These are phyloP conservation scores for Drosophila elegans DNA, from an alignment of 1,140 invertebrate species.

Conservation along the genomic window DNA sequence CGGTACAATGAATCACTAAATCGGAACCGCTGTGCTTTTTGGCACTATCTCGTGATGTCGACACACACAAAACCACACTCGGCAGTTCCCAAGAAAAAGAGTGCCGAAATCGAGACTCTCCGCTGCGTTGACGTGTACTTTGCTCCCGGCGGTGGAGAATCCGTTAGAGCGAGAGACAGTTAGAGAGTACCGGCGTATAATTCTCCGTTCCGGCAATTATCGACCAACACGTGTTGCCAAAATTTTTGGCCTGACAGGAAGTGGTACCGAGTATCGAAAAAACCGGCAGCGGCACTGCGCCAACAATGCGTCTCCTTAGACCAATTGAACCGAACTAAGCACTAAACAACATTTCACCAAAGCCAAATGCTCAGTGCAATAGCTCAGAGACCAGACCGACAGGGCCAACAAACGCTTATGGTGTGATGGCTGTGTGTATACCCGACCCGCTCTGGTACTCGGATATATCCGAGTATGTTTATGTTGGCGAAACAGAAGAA, in stretches of 20 bases:
- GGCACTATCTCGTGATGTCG: slow-evolving; percentile 40
- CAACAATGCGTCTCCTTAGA: slow-evolving; percentile 45
- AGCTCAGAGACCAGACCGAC: slow-evolving; percentile 8
- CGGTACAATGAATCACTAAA: slow-evolving; percentile 36
- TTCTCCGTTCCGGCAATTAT: slow-evolving; percentile 39
- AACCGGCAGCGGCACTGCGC: neutral
- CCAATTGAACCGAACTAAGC: slow-evolving; percentile 29
- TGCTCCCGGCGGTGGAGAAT: slow-evolving; percentile 24
- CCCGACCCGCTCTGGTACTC: slow-evolving; percentile 36
- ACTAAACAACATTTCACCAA: neutral
- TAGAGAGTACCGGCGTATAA: slow-evolving; percentile 8
- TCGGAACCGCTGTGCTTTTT: slow-evolving; percentile 25
- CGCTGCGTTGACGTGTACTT: slow-evolving; percentile 53
- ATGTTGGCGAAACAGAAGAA: slow-evolving; percentile 30
- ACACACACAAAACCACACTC: neutral
- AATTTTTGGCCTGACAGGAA: slow-evolving; percentile 20
- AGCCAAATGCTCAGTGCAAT: slow-evolving; percentile 24
- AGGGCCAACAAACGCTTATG: slow-evolving; percentile 27
- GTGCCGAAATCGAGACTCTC: slow-evolving; percentile 1
- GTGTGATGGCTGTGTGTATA: slow-evolving; percentile 10
- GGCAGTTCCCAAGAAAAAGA: slow-evolving; percentile 7
- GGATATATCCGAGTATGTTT: slow-evolving; percentile 24
- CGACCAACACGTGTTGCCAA: slow-evolving; percentile 51
- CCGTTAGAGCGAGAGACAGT: neutral
- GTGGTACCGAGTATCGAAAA: slow-evolving; percentile 6